phyloP scores from a whole-genome alignment of 1,140 invertebrate species.

The Hirudo medicinalis region DNA sequence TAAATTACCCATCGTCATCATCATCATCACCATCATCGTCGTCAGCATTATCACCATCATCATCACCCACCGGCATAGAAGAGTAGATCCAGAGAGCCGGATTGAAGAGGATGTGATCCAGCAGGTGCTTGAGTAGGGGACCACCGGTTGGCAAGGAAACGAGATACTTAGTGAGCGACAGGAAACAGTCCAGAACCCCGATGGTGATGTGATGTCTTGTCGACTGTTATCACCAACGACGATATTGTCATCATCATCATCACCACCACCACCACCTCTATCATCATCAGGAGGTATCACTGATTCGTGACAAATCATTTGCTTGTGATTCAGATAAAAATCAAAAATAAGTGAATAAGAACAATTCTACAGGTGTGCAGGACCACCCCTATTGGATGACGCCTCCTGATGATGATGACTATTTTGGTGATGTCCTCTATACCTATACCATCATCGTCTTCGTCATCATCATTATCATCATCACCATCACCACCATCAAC shows the following conservation, averaged over 20 bases:
- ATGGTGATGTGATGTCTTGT: conserved; percentile 82
- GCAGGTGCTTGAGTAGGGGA: conserved; percentile 84
- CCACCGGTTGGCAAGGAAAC: conserved; percentile 87
- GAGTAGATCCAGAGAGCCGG: conserved; percentile 96
- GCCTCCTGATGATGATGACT: too few species aligned
- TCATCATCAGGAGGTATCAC: conserved; percentile 50
- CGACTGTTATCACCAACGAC: conserved; percentile 43
- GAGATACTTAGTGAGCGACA: conserved; percentile 87
- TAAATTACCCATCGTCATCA: too few species aligned
- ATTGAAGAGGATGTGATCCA: conserved; percentile 98
- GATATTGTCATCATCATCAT: neutral
- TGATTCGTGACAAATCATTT: conserved; percentile 93
- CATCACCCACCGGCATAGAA: conserved; percentile 59
- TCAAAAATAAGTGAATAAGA: too few species aligned
- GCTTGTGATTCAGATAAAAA: conserved; percentile 56
- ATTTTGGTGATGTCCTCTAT: too few species aligned
- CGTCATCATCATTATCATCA: too few species aligned
- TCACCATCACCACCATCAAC: neutral
- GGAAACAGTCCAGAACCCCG: conserved; percentile 79
- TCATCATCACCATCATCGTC: too few species aligned
- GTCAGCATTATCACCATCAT: neutral
- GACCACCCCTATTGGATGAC: too few species aligned
- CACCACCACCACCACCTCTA: neutral
- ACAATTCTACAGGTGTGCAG: too few species aligned
- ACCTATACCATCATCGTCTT: neutral